Evolutionary conservation across 2,888 invertebrate genomes (phyloP), one percentile per base, ranked within the genome.

Genomic region (Gerosis bhagava): DNA sequence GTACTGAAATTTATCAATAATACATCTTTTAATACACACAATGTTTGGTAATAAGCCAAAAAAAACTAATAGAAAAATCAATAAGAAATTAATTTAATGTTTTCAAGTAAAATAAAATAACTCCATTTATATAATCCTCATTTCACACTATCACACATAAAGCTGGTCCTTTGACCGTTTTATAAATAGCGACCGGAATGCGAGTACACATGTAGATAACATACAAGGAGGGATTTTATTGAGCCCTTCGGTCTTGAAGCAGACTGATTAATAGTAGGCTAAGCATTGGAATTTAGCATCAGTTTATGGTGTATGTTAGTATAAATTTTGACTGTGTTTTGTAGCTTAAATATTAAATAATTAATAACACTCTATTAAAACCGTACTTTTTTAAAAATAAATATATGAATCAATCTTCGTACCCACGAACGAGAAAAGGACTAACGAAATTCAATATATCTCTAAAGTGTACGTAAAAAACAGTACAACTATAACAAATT

Each of bases 151-250:
- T 73, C 62, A 67, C 57, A 62, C 64, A 73, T 74, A 70, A 70
- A 74, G 66, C 54, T 60, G 66, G 71, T 70, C 64, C 70, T 75
- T 81, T 73, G 69, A 68, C 60, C 54, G 65, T 56, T 73, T 73
- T 81, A 83, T 80, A 79, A 83, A 83, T 83, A 83, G 80, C 70
- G 17, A 53, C 60, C 64, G 69, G 78, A 77, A 79, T 80, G 76
- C 70, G 63, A 55, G 63, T 65, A 62, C 64, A 62, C 56, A 46
- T 24, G 57, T 50, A 66, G 66, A 73, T 74, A 70, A 69, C 65
- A 51, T 58, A 67, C 49, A 56, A 57, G 55, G 50, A 65, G 67
- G 62, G 69, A 72, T 70, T 72, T 72, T 72, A 73, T 73, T 71
- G 66, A 75, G 67, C 70, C 66, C 69, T 70, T 66, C 56, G 64